A percentile compares a stretch with the other conserved stretches of the same genome.
Evolutionary conservation across 2,113 vertebrate genomes (phyloP).

Genomic region (Triplophysa rosa): DNA sequence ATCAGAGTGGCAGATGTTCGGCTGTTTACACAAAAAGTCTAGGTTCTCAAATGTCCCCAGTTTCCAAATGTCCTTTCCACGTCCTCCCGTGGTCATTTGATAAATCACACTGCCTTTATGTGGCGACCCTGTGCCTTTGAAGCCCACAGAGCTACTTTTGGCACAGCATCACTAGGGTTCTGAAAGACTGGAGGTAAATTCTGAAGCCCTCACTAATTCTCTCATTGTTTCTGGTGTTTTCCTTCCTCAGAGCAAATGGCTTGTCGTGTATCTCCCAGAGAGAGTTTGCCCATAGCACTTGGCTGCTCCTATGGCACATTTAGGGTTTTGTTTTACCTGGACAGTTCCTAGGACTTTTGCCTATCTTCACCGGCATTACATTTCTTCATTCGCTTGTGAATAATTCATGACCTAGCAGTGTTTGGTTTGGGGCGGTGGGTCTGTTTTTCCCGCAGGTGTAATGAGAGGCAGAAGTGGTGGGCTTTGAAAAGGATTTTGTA

Average conservation of each 20-base stretch:
- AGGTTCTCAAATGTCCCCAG: not conserved
- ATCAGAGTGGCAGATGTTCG: slow-evolving; percentile 26
- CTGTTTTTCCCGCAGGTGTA: slow-evolving; percentile 75
- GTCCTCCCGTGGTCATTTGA: slow-evolving; percentile 47
- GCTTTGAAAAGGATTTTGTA: slow-evolving; percentile 60
- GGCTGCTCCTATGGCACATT: slow-evolving; percentile 5
- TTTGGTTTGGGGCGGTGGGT: slow-evolving; percentile 60
- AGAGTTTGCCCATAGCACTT: slow-evolving; percentile 27
- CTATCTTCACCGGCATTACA: slow-evolving; percentile 31
- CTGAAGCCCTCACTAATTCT: slow-evolving; percentile 42
- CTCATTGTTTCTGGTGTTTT: slow-evolving; percentile 46
- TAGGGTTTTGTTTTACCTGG: slow-evolving; percentile 19
- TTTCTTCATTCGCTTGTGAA: slow-evolving; percentile 70
- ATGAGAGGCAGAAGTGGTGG: slow-evolving; percentile 73
- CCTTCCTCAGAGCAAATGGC: slow-evolving; percentile 30
- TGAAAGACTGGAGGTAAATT: slow-evolving; percentile 25
- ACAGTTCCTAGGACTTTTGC: slow-evolving; percentile 27
- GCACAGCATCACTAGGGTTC: slow-evolving; percentile 30
- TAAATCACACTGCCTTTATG: slow-evolving; percentile 46
- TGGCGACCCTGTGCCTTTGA: slow-evolving; percentile 30
- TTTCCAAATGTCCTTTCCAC: slow-evolving; percentile 40
- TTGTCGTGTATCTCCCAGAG: slow-evolving; percentile 29
- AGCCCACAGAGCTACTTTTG: slow-evolving; percentile 36
- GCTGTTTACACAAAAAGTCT: slow-evolving; percentile 11
- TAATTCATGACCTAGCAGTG: slow-evolving; percentile 66